phyloP scores from a whole-genome alignment of 2,113 vertebrate genomes.

The Pedetes capensis region DNA sequence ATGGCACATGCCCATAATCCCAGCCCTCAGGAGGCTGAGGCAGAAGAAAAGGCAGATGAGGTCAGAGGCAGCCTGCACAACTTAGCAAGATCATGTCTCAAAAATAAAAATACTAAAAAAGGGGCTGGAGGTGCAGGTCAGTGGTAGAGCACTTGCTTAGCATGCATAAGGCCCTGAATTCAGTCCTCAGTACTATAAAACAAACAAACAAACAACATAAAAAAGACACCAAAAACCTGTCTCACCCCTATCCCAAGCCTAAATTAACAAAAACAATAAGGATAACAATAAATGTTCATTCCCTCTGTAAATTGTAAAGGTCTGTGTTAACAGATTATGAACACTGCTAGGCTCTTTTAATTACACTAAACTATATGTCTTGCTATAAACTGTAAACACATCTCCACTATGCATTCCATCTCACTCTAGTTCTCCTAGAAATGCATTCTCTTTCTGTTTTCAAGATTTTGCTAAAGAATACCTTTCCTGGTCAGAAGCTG shows the following conservation, averaged over 20 bases:
- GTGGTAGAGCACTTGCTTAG: too few relatives aligned
- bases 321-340: slow-evolving; percentile 12
- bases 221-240: neutral
- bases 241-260: neutral
- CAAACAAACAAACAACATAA: too few relatives aligned
- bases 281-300: slow-evolving; percentile 24
- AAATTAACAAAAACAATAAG: slow-evolving; percentile 24
- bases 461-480: slow-evolving; percentile 44
- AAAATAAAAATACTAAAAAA: too few relatives aligned
- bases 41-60: too few relatives aligned
- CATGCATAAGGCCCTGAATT: too few relatives aligned
- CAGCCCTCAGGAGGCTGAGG: too few relatives aligned
- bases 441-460: neutral
- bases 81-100: too few relatives aligned
- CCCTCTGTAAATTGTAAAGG: slow-evolving; percentile 17
- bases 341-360: neutral
- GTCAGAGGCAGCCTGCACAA: too few relatives aligned
- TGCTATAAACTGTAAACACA: slow-evolving; percentile 43
- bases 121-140: too few relatives aligned
- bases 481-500: neutral
- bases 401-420: neutral
- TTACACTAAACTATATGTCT: too few relatives aligned
- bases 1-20: too few relatives aligned
- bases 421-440: slow-evolving; percentile 1
- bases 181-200: too few relatives aligned